A percentile compares a stretch with the other conserved stretches of the same genome.
Conservation (phyloP, 2,888 invertebrate species). For the Acanthosepion lycidas region DNA sequence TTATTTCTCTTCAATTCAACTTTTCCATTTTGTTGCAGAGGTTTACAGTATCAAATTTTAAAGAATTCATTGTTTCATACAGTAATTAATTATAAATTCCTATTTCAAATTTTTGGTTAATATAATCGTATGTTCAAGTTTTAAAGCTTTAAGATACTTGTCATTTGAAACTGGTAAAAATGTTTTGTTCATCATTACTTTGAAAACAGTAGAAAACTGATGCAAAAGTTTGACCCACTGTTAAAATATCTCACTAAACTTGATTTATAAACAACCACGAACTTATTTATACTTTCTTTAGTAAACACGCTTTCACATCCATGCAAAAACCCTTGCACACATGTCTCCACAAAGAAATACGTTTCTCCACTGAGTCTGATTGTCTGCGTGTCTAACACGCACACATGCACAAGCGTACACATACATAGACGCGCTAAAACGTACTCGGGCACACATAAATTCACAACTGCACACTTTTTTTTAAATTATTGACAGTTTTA, state of each 20-base stretch:
- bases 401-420: neutral
- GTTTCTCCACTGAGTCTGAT: no score
- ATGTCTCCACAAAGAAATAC: neutral
- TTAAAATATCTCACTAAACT: neutral
- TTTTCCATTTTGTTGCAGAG: no score
- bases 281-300: neutral
- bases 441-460: neutral
- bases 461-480: neutral
- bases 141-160: no score
- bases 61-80: no score
- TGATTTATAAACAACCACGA: neutral
- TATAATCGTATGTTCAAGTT: no score
- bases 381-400: slow-evolving; percentile 45
- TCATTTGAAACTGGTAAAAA: neutral
- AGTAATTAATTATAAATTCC: no score
- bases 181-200: neutral
- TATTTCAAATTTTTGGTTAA: no score
- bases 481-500: no score
- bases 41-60: no score
- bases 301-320: neutral
- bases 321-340: neutral
- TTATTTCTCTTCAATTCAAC: no score
- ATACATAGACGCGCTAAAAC: neutral
- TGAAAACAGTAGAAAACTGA: neutral
- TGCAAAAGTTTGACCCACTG: neutral